Evolutionary conservation across 2,888 invertebrate species (phyloP), one percentile per base, ranked within the genome.

Genomic region (Hipparchia semele): DNA sequence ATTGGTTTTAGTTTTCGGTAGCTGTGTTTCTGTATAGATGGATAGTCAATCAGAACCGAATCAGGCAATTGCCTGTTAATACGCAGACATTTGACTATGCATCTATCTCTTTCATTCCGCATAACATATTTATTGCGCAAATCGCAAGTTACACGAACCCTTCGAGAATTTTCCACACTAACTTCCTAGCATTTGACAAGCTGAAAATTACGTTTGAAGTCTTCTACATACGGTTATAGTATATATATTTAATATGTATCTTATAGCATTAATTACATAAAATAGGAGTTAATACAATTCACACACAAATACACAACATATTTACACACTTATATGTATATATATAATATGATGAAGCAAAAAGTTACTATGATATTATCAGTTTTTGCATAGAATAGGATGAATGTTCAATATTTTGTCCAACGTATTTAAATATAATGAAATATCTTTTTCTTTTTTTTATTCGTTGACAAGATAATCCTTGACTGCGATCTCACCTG

Each of bases 81-180:
- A 39, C 2, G 39, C 39, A 39, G 39, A 39, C 39, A 39, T 39
- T 39, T 39, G 39, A 39, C 39, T 39, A 39, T 39, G 39, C 39
- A 39, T 39, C 39, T 39, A 39, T 39, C 39, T 39, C 39, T 39
- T 39, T 39, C 39, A 39, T 39, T 39, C 39, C 39, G 39, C 39
- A 39, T 39, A 39, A 39, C 5, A 39, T 39, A 39, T 45, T 49
- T 13, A 49, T 9, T 61, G 45, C n/a, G 46, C 46, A 64, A 66
- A 45, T 7, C 23, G 13, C 54, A 54, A 2, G 13, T 53, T 53
- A 54, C 13, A 68, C 70, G 72, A 72, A 71, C 76, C 71, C 73
- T 61, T 59, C 39, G 66, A 73, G 45, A 33, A 59, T n/a, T 59
- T 71, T 78, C 87, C 90, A 89, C 90, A 89, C 90, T 90, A 90